phyloP scores from a whole-genome alignment of 1,140 invertebrate genomes.

The Lethocerus indicus region DNA sequence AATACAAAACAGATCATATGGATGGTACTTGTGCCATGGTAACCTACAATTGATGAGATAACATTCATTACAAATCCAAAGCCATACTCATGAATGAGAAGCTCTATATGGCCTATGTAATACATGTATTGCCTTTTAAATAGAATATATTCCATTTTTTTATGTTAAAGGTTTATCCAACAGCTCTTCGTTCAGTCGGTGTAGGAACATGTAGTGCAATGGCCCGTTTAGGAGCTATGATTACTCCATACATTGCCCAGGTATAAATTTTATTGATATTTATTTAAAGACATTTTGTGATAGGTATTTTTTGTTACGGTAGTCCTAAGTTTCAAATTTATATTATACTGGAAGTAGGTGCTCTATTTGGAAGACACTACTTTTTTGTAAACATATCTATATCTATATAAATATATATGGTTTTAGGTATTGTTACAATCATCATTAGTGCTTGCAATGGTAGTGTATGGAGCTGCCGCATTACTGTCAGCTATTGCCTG shows the following conservation, averaged over 20 bases:
- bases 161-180: conserved; percentile 82
- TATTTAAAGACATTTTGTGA: background rate
- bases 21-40: no score
- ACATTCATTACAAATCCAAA: no score
- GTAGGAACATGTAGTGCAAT: conserved; percentile 80
- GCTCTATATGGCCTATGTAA: no score
- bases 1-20: no score
- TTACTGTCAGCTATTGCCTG: conserved; percentile 53
- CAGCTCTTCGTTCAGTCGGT: conserved; percentile 68
- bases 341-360: background rate
- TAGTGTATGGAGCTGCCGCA: conserved; percentile 54
- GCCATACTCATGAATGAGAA: no score
- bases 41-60: no score
- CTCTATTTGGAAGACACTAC: background rate
- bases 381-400: background rate
- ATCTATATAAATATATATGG: conserved; percentile 9
- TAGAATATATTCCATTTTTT: no score
- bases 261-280: conserved; percentile 26
- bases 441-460: conserved; percentile 50
- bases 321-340: background rate
- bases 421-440: conserved; percentile 46
- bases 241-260: conserved; percentile 86
- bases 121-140: no score
- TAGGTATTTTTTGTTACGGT: background rate
- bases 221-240: conserved; percentile 78